These are phyloP conservation scores for Eulemur albifrons DNA, from an alignment of 2,797 vertebrate species.

Conservation along the genomic window DNA sequence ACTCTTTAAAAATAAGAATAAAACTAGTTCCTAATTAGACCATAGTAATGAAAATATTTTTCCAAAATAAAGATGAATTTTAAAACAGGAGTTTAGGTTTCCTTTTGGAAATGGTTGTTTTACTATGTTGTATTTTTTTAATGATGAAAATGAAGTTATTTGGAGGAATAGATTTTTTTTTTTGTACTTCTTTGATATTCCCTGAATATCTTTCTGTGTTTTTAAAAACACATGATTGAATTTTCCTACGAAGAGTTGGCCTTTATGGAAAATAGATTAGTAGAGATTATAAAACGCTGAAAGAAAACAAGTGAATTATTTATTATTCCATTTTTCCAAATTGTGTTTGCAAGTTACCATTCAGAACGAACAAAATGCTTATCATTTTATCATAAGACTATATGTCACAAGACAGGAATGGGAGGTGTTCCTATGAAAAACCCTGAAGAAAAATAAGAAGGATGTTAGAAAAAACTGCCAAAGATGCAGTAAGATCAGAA, in stretches of 20 bases:
- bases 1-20: neutral
- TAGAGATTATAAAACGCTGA: neutral
- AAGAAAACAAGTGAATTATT: conserved; percentile 27
- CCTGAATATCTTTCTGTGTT: neutral
- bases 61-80: neutral
- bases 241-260: neutral
- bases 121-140: neutral
- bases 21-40: neutral
- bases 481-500: neutral
- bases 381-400: neutral
- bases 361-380: neutral
- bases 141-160: neutral
- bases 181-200: neutral
- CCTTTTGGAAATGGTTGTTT: neutral
- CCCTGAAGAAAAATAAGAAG: neutral
- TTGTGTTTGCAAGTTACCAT: neutral
- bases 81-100: neutral
- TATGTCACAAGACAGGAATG: neutral
- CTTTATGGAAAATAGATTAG: neutral
- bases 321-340: conserved; percentile 21
- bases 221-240: neutral
- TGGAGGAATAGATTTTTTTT: neutral
- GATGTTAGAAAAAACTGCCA: neutral
- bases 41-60: neutral
- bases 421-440: neutral